Conservation (phyloP, 2,888 invertebrate species). For the Andrena marginata region DNA sequence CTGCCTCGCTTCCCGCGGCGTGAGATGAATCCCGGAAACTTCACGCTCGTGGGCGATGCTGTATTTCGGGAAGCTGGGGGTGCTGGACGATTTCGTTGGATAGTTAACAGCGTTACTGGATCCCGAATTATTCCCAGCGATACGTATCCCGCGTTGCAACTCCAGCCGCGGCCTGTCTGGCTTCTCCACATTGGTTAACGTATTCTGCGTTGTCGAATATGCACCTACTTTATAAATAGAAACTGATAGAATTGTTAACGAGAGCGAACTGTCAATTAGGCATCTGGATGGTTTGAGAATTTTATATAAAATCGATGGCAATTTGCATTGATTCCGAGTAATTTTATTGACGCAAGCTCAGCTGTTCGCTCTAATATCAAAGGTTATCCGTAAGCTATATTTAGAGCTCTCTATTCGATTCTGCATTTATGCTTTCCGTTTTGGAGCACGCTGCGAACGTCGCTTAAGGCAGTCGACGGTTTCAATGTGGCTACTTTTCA, state of each 20-base stretch:
- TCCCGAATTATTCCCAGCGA: slow-evolving; percentile 37
- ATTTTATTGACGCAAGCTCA: not conserved
- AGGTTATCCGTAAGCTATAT: not conserved
- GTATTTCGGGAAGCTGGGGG: slow-evolving; percentile 30
- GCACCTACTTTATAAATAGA: not conserved
- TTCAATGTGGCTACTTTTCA: not conserved
- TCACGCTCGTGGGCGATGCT: slow-evolving; percentile 24
- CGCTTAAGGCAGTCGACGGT: slow-evolving; percentile 11
- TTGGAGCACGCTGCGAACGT: not conserved
- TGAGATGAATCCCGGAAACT: slow-evolving; percentile 55
- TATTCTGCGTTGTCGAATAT: slow-evolving; percentile 4
- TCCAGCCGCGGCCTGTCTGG: slow-evolving; percentile 21
- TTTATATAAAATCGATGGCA: too few relatives aligned
- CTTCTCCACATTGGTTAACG: slow-evolving; percentile 54
- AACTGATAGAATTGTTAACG: not conserved
- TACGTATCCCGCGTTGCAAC: slow-evolving; percentile 37
- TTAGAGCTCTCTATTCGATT: not conserved
- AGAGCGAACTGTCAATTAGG: too few relatives aligned
- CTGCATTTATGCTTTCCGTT: not conserved
- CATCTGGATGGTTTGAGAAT: too few relatives aligned
- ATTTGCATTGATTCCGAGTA: too few relatives aligned
- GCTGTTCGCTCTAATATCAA: not conserved
- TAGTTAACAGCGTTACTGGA: slow-evolving; percentile 37
- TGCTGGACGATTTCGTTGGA: slow-evolving; percentile 38
- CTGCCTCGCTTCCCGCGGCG: slow-evolving; percentile 44